These are phyloP conservation scores for Rosalia funebris DNA, from an alignment of 2,888 invertebrate genomes.

Conservation along the genomic window DNA sequence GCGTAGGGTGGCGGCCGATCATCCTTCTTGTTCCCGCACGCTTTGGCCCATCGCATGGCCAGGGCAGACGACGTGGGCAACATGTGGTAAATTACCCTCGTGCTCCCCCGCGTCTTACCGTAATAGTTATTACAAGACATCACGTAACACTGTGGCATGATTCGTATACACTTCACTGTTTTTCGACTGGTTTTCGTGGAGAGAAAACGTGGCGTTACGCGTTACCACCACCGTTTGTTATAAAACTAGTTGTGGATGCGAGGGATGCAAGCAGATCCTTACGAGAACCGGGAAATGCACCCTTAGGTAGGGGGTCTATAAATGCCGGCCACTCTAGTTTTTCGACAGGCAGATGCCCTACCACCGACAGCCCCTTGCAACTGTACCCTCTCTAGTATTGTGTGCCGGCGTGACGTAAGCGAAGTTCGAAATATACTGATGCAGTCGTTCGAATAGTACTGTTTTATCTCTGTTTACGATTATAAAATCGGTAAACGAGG, in stretches of 20 bases:
- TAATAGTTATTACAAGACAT: constrained; percentile 67
- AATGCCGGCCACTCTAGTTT: constrained; percentile 31
- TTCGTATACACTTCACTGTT: neutral
- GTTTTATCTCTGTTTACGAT: constrained; percentile 14
- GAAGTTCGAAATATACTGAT: constrained; percentile 26
- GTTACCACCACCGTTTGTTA: neutral
- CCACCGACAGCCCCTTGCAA: constrained; percentile 44
- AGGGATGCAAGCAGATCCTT: constrained; percentile 21
- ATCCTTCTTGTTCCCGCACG: constrained; percentile 59
- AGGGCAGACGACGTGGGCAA: constrained; percentile 65
- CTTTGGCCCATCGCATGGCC: constrained; percentile 64
- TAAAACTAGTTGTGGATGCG: constrained; percentile 4
- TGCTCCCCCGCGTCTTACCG: constrained; percentile 64
- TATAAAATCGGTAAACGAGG: constrained; percentile 3
- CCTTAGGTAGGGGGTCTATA: constrained; percentile 34
- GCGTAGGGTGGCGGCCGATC: constrained; percentile 47
- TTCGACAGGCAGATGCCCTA: constrained; percentile 46
- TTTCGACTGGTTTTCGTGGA: neutral
- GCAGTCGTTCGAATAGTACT: neutral
- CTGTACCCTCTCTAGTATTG: constrained; percentile 44
- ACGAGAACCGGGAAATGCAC: constrained; percentile 29
- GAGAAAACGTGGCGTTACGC: neutral
- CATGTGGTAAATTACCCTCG: constrained; percentile 66
- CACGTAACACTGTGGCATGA: constrained; percentile 67
- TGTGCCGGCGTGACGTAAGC: constrained; percentile 56